Base-by-base conservation (phyloP, 2,888 invertebrate genomes). In the Hypomecis atomaria region DNA sequence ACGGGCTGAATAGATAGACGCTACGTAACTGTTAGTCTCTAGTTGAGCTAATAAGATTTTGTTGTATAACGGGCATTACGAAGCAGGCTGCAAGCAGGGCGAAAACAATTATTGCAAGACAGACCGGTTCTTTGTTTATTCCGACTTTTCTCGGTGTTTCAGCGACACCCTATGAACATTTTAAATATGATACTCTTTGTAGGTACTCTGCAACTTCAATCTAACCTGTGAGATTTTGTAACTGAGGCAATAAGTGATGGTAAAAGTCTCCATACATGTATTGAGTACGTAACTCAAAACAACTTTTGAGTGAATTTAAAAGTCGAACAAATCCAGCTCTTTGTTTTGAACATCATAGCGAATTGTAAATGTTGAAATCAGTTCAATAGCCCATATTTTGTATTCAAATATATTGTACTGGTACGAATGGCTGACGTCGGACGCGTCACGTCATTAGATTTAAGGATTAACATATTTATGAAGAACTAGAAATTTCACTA, bases 31-130 rank as follows among this genome's bases (percentile, higher is more conserved):
- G 83, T 84, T 77, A 72, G 71, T 78, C 73, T 82, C 73, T 82
- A 78, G 81, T 84, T 79, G 76, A 80, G 77, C 81, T 85, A 85
- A 85, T 86, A 87, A 85, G 84, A 88, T 87, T 23, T 85, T 85
- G 83, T 88, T 87, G 84, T 85, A 84, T 88, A 88, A 89, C 87
- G 85, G 86, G 79, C 81, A 79, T 83, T 83, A 84, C 81, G 82
- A 80, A 67, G 78, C 77, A 71, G 73, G 72, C 75, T 73, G 74
- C 76, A 76, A 79, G 76, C 79, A 81, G 83, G 83, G 83, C 81
- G 82, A 88, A 87, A 86, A 85, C 87, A 84, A 87, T 87, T 84
- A 87, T 87, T 84, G 83, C 79, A 76, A 73, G 65, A 74, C 66
- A 80, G 81, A 87, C 85, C 82, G 85, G 85, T 87, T 86, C 73